phyloP scores from a whole-genome alignment of 1,140 invertebrate species.

The Eueides isabella region DNA sequence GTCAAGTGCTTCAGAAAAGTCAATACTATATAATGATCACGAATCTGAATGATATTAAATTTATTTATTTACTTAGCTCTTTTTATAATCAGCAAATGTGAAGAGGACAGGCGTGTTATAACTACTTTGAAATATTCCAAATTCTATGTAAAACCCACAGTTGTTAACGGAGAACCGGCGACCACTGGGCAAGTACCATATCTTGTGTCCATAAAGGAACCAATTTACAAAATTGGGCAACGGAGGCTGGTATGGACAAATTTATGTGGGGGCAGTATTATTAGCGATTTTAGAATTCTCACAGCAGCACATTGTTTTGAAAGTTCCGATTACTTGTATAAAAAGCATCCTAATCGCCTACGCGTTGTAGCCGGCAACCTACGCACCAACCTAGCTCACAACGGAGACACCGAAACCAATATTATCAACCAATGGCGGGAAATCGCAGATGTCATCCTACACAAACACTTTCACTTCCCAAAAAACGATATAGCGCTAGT shows the following conservation, averaged over 20 bases:
- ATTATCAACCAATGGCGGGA: slow-evolving; percentile 52
- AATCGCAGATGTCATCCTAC: slow-evolving; percentile 46
- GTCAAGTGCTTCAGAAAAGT: background rate
- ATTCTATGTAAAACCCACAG: slow-evolving; percentile 45
- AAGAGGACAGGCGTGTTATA: slow-evolving; percentile 48
- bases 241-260: slow-evolving; percentile 50
- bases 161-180: slow-evolving; percentile 49
- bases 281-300: slow-evolving; percentile 46
- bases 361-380: slow-evolving; percentile 55
- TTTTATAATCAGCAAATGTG: slow-evolving; percentile 34
- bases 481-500: slow-evolving; percentile 59
- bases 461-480: slow-evolving; percentile 56
- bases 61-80: slow-evolving; percentile 31
- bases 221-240: slow-evolving; percentile 24
- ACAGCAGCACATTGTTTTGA: slow-evolving; percentile 69
- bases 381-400: slow-evolving; percentile 46
- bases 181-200: slow-evolving; percentile 48
- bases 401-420: slow-evolving; percentile 45
- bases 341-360: slow-evolving; percentile 39
- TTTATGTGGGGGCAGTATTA: slow-evolving; percentile 64
- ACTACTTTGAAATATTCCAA: slow-evolving; percentile 60
- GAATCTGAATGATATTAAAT: slow-evolving; percentile 40
- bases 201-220: slow-evolving; percentile 58
- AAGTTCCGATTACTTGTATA: slow-evolving; percentile 51
- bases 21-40: background rate